A percentile compares a stretch with the other conserved stretches of the same genome.
Conservation (phyloP, 2,888 invertebrate species). For the Drosophila nigricruria region DNA sequence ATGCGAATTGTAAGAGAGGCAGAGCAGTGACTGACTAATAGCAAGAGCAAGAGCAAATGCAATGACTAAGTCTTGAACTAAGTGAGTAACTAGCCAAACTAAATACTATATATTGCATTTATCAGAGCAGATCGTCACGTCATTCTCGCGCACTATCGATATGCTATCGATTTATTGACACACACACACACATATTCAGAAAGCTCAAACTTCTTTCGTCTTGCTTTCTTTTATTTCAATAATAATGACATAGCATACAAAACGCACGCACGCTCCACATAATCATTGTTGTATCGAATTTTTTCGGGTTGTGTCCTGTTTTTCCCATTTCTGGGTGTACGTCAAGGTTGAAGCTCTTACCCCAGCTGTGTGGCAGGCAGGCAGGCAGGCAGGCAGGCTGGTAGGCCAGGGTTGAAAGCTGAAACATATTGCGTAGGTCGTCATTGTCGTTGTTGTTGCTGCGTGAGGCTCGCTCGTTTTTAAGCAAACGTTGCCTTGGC, state of each 20-base stretch:
- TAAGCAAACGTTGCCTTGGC: slow-evolving; percentile 64
- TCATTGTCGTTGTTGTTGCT: slow-evolving; percentile 42
- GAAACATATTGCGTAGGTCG: slow-evolving; percentile 80
- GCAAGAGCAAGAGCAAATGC: background rate
- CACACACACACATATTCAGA: background rate
- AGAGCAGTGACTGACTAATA: background rate
- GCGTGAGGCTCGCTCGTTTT: slow-evolving; percentile 61
- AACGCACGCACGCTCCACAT: slow-evolving; percentile 66
- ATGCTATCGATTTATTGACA: slow-evolving; percentile 47
- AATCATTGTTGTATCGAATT: slow-evolving; percentile 55
- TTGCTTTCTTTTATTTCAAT: slow-evolving; percentile 65
- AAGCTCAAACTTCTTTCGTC: slow-evolving; percentile 12
- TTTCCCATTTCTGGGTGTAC: slow-evolving; percentile 33
- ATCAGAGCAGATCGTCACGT: slow-evolving; percentile 39
- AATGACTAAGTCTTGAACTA: slow-evolving; percentile 32
- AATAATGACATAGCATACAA: slow-evolving; percentile 59
- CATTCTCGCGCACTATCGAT: slow-evolving; percentile 40
- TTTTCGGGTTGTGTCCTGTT: slow-evolving; percentile 21
- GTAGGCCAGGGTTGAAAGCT: slow-evolving; percentile 62
- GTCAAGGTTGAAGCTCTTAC: slow-evolving; percentile 54
- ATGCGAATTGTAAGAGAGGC: slow-evolving; percentile 14
- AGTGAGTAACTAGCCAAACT: slow-evolving; percentile 9
- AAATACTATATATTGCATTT: slow-evolving; percentile 20
- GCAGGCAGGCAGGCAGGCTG: slow-evolving; percentile 8
- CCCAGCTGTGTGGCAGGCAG: slow-evolving; percentile 6